These are phyloP conservation scores for Drosophila orosa DNA, from an alignment of 1,140 invertebrate genomes.

Conservation along the genomic window DNA sequence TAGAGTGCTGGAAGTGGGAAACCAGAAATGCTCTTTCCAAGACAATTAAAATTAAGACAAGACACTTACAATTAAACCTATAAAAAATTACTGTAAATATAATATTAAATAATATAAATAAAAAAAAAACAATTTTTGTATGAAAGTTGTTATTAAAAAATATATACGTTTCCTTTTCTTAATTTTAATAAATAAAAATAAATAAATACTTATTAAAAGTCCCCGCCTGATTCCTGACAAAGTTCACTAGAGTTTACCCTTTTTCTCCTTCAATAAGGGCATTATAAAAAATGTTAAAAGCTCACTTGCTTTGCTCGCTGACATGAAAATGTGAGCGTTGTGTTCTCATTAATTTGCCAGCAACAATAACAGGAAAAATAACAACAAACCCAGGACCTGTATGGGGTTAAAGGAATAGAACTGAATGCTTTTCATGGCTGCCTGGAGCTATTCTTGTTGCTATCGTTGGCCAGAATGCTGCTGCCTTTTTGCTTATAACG, in stretches of 20 bases:
- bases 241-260: background rate
- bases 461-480: conserved; percentile 34
- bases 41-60: background rate
- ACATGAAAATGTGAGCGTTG: conserved; percentile 59
- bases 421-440: conserved; percentile 50
- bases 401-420: conserved; percentile 9
- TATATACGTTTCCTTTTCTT: too few relatives aligned
- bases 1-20: too few relatives aligned
- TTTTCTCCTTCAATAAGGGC: background rate
- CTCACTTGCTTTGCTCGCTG: conserved; percentile 46
- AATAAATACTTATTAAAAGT: too few relatives aligned
- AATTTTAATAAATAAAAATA: background rate
- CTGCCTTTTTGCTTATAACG: conserved; percentile 60
- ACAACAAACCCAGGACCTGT: conserved; percentile 5
- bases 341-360: conserved; percentile 71
- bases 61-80: background rate
- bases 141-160: too few relatives aligned
- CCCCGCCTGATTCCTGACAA: background rate
- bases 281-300: conserved; percentile 25
- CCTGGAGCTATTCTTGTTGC: conserved; percentile 40
- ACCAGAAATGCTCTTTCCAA: conserved; percentile 5
- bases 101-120: background rate
- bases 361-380: conserved; percentile 35
- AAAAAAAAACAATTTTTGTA: too few relatives aligned
- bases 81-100: background rate